phyloP scores from a whole-genome alignment of 1,140 invertebrate genomes.

The Meloidogyne hapla region DNA sequence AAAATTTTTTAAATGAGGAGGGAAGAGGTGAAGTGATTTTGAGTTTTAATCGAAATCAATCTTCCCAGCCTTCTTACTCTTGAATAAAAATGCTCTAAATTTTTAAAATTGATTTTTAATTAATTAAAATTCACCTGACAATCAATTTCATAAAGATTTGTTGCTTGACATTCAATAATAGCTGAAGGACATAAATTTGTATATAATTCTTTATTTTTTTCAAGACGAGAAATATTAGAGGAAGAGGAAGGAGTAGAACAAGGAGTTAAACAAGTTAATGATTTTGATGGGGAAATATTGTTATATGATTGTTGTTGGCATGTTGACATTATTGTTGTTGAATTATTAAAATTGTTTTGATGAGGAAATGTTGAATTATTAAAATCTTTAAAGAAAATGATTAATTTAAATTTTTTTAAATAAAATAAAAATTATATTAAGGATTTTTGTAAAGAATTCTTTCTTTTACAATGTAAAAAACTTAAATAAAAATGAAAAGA shows the following conservation, averaged over 20 bases:
- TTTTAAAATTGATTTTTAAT: too few species aligned
- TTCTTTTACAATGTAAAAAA: too few species aligned
- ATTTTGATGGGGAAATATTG: background rate
- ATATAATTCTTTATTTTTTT: background rate
- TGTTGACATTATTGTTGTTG: background rate
- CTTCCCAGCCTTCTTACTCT: too few species aligned
- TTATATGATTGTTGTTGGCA: background rate
- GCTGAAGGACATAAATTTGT: background rate
- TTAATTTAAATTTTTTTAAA: too few species aligned
- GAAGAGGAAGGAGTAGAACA: background rate
- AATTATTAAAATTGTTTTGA: background rate
- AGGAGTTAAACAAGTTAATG: background rate
- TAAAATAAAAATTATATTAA: too few species aligned
- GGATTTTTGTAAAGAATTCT: too few species aligned
- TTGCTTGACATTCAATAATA: too few species aligned
- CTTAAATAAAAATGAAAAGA: too few species aligned
- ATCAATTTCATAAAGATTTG: background rate
- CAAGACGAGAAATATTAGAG: background rate
- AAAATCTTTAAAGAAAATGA: background rate
- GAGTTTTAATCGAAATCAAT: too few species aligned
- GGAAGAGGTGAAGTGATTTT: too few species aligned
- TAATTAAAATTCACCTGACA: background rate
- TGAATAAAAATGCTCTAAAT: too few species aligned
- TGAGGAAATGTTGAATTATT: background rate
- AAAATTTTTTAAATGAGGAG: too few species aligned